phyloP scores from a whole-genome alignment of 2,113 vertebrate genomes.

The Cyprinodon variegatus region DNA sequence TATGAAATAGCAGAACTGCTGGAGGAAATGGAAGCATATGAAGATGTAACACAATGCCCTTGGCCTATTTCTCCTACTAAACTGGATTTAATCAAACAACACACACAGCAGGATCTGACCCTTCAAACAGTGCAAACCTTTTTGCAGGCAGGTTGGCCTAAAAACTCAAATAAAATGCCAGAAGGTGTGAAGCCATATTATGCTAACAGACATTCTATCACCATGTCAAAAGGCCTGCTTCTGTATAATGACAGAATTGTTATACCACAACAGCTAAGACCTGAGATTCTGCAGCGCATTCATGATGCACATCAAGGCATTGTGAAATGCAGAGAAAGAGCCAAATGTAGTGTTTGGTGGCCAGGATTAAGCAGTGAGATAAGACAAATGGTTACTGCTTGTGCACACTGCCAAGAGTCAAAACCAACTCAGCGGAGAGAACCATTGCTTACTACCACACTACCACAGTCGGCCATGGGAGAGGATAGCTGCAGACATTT shows the following conservation, averaged over 20 bases:
- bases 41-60: background rate
- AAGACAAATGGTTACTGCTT: background rate
- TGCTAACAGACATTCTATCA: background rate
- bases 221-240: background rate
- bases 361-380: background rate
- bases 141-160: slow-evolving; percentile 4
- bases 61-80: slow-evolving; percentile 9
- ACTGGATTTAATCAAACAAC: background rate
- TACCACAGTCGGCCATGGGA: slow-evolving; percentile 1
- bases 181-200: background rate
- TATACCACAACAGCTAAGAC: background rate
- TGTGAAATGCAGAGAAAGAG: background rate
- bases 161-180: background rate
- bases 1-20: background rate
- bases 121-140: background rate
- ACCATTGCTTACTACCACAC: background rate
- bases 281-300: background rate
- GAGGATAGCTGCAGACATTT: background rate
- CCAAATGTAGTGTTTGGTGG: background rate
- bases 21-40: background rate
- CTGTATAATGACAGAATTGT: slow-evolving; percentile 10
- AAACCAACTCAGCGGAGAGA: background rate
- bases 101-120: background rate
- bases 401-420: background rate
- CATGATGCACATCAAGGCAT: background rate